A percentile compares a stretch with the other conserved stretches of the same genome.
Conservation (phyloP, 1,140 invertebrate species). For the Cataglyphis hispanica region DNA sequence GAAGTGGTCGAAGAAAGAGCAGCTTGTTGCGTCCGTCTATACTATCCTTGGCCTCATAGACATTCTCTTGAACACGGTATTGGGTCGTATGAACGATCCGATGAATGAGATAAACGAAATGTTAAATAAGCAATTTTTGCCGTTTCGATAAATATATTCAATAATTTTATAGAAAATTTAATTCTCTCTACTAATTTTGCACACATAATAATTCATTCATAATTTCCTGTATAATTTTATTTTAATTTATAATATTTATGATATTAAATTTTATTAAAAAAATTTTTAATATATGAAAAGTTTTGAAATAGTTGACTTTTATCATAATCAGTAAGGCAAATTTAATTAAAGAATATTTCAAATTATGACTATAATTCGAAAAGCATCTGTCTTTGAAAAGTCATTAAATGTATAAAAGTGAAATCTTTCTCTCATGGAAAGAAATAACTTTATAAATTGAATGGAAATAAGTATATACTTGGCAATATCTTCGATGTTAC, state of each 20-base stretch:
- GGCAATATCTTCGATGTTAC: constrained; percentile 5
- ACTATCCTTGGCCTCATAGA: constrained; percentile 60
- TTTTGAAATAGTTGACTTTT: background rate
- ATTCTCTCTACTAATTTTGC: no score
- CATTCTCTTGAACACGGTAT: background rate
- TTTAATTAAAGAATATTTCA: background rate
- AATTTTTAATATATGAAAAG: background rate
- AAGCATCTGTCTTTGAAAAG: background rate
- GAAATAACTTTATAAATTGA: background rate
- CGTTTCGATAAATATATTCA: background rate
- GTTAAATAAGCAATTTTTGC: background rate
- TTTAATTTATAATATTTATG: no score
- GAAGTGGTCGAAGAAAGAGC: constrained; percentile 77
- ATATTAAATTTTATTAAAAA: no score
- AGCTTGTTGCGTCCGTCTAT: constrained; percentile 76
- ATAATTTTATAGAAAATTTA: no score
- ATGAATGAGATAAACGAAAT: background rate
- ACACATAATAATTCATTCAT: no score
- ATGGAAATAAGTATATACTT: background rate
- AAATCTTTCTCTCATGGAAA: background rate
- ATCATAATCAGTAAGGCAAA: background rate
- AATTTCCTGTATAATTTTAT: no score
- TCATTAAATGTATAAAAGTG: background rate
- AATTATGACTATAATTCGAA: background rate
- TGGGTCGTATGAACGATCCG: background rate